Evolutionary conservation across 2,888 invertebrate genomes (phyloP).

Genomic region (Palloptera scutellata): DNA sequence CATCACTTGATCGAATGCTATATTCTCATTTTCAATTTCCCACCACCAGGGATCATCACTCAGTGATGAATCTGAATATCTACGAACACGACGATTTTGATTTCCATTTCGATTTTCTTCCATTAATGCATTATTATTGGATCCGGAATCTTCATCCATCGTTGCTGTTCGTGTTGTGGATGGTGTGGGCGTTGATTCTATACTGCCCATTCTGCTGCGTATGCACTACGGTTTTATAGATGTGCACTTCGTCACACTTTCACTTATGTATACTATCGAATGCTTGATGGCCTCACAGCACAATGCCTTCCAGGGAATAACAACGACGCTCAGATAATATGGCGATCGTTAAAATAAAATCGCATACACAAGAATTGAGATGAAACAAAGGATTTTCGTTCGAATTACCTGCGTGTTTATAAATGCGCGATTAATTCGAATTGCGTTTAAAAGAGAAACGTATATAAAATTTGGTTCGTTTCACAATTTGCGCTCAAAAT

Average conservation of each 20-base stretch:
- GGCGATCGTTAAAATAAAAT: neutral
- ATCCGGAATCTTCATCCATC: neutral
- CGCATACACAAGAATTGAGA: neutral
- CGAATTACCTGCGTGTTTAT: neutral
- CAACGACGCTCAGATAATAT: conserved; percentile 11
- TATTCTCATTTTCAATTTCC: conserved; percentile 58
- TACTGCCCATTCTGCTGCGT: conserved; percentile 54
- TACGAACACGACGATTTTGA: too few species aligned
- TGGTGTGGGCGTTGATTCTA: conserved; percentile 45
- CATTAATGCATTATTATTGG: too few species aligned
- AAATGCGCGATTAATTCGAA: neutral
- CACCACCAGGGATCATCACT: conserved; percentile 59
- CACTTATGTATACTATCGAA: neutral
- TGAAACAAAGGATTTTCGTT: neutral
- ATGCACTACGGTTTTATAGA: neutral
- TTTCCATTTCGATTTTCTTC: too few species aligned
- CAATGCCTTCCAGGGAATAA: neutral
- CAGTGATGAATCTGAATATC: too few species aligned
- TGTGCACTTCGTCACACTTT: conserved; percentile 15
- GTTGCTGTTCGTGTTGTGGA: conserved; percentile 27
- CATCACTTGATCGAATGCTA: conserved; percentile 51
- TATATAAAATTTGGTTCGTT: neutral
- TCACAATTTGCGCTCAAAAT: conserved; percentile 2
- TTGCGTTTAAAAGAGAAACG: neutral
- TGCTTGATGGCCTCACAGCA: neutral